Evolutionary conservation across 2,888 invertebrate species (phyloP), one percentile per base, ranked within the genome.

Genomic region (Luperina testacea): DNA sequence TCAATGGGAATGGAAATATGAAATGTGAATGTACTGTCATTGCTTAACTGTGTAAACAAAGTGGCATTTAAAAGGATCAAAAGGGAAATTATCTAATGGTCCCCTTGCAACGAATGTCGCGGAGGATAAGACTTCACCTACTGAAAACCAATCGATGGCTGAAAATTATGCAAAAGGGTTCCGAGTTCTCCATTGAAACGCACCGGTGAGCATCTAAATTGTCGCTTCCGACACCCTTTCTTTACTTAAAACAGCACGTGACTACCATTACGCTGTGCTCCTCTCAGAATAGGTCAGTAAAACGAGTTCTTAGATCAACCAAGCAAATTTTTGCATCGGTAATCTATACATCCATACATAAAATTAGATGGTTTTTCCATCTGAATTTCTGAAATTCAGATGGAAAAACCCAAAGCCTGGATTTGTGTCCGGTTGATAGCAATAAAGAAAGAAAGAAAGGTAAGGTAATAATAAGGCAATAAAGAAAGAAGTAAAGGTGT

Each of bases 161-260:
- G 20, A 64, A 77, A 59, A 65, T 81, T 83, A 77, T 65, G 59
- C 77, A 32, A 17, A 77, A 59, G 69, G 83, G 69, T 83, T 81
- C 32, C 48, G n/a, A 63, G n/a, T 64, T 51, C 32, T 27, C 69
- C 57, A 59, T 69, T 65, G 57, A 83, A 70, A 81, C 59, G 59
- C 78, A 70, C 69, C 57, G 69, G 78, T 83, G 65, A 51, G 59
- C 64, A 81, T 81, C n/a, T 38, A 70, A 81, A 83, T 81, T 42
- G 78, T 65, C 64, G 17, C 51, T 78, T 63, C 27, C 13, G 13
- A 63, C 11, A 72, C 15, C 27, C n/a, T 77, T 32, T 27, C 17
- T 71, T 67, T 63, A 71, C 53, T 48, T 67, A 61, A 80, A 83
- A 51, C 64, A 67, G 45, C 24, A 53, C 71, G 78, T 61, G 67